Evolutionary conservation across 2,113 vertebrate genomes (phyloP).

Genomic region (Myotis davidii): DNA sequence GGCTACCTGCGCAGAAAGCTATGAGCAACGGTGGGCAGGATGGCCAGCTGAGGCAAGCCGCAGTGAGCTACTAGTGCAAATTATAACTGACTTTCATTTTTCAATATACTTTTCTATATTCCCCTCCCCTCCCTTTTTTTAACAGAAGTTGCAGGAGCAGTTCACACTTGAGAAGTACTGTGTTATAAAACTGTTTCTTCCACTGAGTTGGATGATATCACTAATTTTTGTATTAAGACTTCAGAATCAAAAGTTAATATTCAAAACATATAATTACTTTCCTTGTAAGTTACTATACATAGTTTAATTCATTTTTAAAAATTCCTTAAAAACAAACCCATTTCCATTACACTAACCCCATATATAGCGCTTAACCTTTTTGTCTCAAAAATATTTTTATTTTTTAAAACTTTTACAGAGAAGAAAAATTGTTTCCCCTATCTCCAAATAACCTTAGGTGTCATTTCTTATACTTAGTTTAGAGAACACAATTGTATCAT

Average conservation of each 20-base stretch:
- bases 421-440: not conserved
- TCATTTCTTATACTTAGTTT: slow-evolving; percentile 7
- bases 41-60: too few species aligned
- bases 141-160: not conserved
- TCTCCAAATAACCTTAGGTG: slow-evolving; percentile 34
- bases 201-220: not conserved
- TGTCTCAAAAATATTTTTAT: not conserved
- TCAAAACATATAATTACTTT: not conserved
- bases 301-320: not conserved
- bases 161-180: not conserved
- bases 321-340: not conserved
- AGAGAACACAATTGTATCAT: slow-evolving; percentile 41
- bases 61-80: not conserved
- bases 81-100: not conserved
- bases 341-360: not conserved
- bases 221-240: not conserved
- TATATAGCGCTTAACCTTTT: not conserved
- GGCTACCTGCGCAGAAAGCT: too few species aligned
- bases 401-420: not conserved
- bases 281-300: not conserved
- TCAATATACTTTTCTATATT: not conserved
- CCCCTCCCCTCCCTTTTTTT: not conserved
- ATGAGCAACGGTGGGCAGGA: too few species aligned
- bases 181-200: not conserved
- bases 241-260: slow-evolving; percentile 1